These are phyloP conservation scores for Trichogramma pretiosum DNA, from an alignment of 1,140 invertebrate genomes.

Conservation along the genomic window DNA sequence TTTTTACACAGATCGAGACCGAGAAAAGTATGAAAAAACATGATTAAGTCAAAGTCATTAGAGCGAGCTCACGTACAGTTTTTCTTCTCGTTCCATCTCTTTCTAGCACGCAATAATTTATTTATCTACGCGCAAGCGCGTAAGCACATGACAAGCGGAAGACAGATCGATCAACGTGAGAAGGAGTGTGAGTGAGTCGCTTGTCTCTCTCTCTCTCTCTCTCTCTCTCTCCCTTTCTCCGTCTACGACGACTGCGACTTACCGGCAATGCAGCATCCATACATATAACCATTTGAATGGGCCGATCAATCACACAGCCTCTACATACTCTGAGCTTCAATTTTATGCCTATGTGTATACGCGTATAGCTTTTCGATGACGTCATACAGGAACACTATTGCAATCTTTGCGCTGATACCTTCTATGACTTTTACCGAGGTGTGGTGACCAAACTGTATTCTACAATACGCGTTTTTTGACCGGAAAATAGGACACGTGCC, in stretches of 20 bases:
- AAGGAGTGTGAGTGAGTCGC: conserved; percentile 2
- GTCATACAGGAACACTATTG: no score
- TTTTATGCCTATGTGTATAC: conserved; percentile 9
- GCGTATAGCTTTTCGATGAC: conserved; percentile 26
- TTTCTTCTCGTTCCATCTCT: background rate
- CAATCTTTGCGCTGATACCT: no score
- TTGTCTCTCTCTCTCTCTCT: no score
- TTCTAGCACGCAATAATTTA: conserved; percentile 35
- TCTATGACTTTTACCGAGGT: no score
- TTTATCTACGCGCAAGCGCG: conserved; percentile 37
- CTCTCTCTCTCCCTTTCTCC: conserved; percentile 11
- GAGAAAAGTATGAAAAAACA: no score
- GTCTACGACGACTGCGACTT: conserved; percentile 1
- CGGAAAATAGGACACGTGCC: no score
- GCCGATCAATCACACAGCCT: conserved; percentile 40
- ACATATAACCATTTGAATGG: conserved; percentile 46
- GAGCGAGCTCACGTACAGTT: no score
- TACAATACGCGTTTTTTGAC: no score
- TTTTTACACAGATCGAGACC: no score
- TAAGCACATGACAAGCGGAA: conserved; percentile 38
- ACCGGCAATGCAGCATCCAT: conserved; percentile 17
- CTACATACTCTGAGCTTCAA: conserved; percentile 21
- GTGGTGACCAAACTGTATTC: no score
- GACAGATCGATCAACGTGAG: conserved; percentile 33
- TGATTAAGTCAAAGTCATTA: no score